These are phyloP conservation scores for Siderastrea siderea DNA, from an alignment of 92 coral and sea anemone genomes.

Conservation along the genomic window DNA sequence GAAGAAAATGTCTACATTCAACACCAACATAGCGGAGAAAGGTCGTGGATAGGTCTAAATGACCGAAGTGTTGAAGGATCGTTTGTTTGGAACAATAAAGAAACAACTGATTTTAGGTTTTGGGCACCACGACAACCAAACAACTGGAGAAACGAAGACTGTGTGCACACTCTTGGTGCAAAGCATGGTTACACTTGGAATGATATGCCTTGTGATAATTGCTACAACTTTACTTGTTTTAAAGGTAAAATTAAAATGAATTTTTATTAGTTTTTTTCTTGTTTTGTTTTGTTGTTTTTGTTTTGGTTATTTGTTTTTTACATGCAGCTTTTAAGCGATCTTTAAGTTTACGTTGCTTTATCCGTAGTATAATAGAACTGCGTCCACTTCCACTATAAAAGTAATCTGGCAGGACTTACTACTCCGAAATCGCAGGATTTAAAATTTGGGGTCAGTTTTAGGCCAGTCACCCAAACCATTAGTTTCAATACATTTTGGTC, in stretches of 20 bases:
- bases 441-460: too few relatives aligned
- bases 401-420: too few relatives aligned
- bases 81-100: constrained; percentile 66
- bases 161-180: constrained; percentile 74
- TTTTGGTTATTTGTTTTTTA: too few relatives aligned
- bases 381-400: too few relatives aligned
- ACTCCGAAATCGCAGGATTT: too few relatives aligned
- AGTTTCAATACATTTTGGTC: too few relatives aligned
- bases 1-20: constrained; percentile 71
- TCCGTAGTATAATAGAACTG: too few relatives aligned
- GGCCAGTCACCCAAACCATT: too few relatives aligned
- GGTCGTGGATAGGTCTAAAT: constrained; percentile 76
- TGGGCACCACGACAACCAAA: constrained; percentile 76
- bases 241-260: constrained; percentile 28
- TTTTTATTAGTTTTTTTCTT: neutral
- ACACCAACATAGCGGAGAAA: constrained; percentile 66
- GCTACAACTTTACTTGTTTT: constrained; percentile 67
- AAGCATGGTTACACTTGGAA: constrained; percentile 60
- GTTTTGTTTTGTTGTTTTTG: too few relatives aligned
- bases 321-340: too few relatives aligned
- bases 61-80: constrained; percentile 62
- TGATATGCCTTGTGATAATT: constrained; percentile 65
- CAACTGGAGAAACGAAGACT: constrained; percentile 55
- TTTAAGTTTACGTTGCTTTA: too few relatives aligned
- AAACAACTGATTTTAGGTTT: constrained; percentile 44